Percentiles rank a stretch among this genome's conserved stretches.
phyloP scores from a whole-genome alignment of 2,113 vertebrate species.

The Rissa tridactyla region DNA sequence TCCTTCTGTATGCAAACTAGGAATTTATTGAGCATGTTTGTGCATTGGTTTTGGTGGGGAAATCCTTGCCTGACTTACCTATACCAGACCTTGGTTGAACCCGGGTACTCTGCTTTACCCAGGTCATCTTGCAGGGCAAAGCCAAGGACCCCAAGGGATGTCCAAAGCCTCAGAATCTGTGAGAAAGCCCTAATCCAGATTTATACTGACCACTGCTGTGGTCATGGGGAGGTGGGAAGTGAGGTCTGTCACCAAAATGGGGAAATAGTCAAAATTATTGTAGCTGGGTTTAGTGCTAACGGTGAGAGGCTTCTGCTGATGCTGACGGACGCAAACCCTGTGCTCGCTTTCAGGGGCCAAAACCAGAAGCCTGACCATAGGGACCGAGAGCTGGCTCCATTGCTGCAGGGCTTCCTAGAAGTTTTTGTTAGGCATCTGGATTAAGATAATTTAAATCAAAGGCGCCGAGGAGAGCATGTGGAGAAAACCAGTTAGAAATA shows the following conservation, averaged over 20 bases:
- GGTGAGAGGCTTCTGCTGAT: not conserved
- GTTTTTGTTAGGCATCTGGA: not conserved
- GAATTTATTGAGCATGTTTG: not conserved
- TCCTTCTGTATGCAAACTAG: not conserved
- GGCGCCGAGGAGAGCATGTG: not conserved
- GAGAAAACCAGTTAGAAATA: not conserved
- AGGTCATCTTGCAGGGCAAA: not conserved
- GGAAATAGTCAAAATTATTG: not conserved
- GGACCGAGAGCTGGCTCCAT: not conserved
- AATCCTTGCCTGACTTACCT: not conserved
- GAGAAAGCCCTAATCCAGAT: not conserved
- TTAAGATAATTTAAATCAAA: not conserved
- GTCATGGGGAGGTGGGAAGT: not conserved
- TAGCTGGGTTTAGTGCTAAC: not conserved
- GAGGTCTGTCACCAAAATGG: not conserved
- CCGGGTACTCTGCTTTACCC: not conserved
- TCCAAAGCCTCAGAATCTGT: not conserved
- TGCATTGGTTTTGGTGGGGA: not conserved
- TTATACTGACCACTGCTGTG: not conserved
- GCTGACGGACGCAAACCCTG: rapidly evolving
- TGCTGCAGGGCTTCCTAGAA: not conserved
- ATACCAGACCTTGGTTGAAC: not conserved
- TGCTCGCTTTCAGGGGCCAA: not conserved
- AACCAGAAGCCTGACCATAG: not conserved
- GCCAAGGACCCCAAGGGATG: not conserved